Base-by-base conservation (phyloP, 2,113 vertebrate genomes). In the Nyctibius bracteatus region DNA sequence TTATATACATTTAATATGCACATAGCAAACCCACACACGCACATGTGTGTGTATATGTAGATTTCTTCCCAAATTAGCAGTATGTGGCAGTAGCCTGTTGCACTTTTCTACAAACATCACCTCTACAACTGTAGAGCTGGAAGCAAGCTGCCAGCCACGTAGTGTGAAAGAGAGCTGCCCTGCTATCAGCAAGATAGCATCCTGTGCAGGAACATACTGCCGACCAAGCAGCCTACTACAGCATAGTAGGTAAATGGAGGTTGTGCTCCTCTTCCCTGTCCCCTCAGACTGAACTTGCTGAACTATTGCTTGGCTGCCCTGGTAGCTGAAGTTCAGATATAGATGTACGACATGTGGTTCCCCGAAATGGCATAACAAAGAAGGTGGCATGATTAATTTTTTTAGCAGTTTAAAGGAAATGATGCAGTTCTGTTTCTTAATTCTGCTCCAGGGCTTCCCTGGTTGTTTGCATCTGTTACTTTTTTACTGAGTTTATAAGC, bases 141-240 rank as follows among this genome's bases (percentile, higher is more conserved):
- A 78, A 51, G 58, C 37, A 35, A 54, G 46, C 35, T 65, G 55
- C 55, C 54, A 63, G 47, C 28, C 57, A 44, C 14, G 30, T 22
- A 65, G 41, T 2, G 0, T 1, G 5, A 9, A 22, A 70, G 20
- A 24, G 28, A 10, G 30, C 14, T 88, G 51, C 47, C 35, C 17
- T 20, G 5, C 33, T 37, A 0, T 35, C 35, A 1, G 0, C 0
- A 2, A n/a, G 16, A 25, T 18, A 24, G 55, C 55, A 33, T 41
- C 70, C 30, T 43, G 15, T 46, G 15, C 8, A 22, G 24, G 25
- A 35, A 43, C 5, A 2, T 63, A 9, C n/a, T 17, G 5, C 0
- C n/a, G n/a, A n/a, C n/a, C n/a, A n/a, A n/a, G n/a, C n/a, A n/a
- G n/a, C n/a, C n/a, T n/a, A n/a, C n/a, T n/a, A n/a, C n/a, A n/a